Evolutionary conservation across 2,797 vertebrate genomes (phyloP).

Genomic region (Pelodytes ibericus): DNA sequence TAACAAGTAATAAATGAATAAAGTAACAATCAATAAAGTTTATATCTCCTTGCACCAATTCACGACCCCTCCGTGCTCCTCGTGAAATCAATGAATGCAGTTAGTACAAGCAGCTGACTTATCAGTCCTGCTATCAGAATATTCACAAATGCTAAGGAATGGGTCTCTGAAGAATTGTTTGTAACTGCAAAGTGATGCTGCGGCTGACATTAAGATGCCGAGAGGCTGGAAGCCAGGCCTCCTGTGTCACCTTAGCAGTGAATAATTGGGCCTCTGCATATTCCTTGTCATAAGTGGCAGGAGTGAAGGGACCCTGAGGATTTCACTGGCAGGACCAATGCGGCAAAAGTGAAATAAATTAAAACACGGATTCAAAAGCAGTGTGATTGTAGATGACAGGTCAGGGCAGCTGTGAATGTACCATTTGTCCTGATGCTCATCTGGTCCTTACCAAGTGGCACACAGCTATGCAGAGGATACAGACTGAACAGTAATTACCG

Average conservation of each 20-base stretch:
- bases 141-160: conserved; percentile 62
- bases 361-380: conserved; percentile 90
- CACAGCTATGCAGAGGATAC: conserved; percentile 1
- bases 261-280: conserved; percentile 96
- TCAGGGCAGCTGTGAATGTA: conserved; percentile 73
- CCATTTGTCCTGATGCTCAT: conserved; percentile 84
- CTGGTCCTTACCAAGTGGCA: conserved; percentile 81
- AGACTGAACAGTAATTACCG: conserved; percentile 20
- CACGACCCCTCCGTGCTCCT: conserved; percentile 33
- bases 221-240: conserved; percentile 79
- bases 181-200: conserved; percentile 82
- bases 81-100: conserved; percentile 52
- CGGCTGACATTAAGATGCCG: conserved; percentile 87
- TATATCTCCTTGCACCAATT: conserved; percentile 26
- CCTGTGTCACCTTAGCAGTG: conserved; percentile 89
- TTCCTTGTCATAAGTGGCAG: conserved; percentile 90
- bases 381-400: conserved; percentile 92
- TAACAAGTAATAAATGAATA: conserved; percentile 44
- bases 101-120: conserved; percentile 54
- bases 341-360: conserved; percentile 91
- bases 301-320: conserved; percentile 94
- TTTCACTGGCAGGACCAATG: conserved; percentile 81
- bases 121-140: conserved; percentile 56
- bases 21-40: conserved; percentile 55
- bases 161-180: conserved; percentile 86